These are phyloP conservation scores for Lithophane ornitopus DNA, from an alignment of 2,888 invertebrate genomes.

Conservation along the genomic window DNA sequence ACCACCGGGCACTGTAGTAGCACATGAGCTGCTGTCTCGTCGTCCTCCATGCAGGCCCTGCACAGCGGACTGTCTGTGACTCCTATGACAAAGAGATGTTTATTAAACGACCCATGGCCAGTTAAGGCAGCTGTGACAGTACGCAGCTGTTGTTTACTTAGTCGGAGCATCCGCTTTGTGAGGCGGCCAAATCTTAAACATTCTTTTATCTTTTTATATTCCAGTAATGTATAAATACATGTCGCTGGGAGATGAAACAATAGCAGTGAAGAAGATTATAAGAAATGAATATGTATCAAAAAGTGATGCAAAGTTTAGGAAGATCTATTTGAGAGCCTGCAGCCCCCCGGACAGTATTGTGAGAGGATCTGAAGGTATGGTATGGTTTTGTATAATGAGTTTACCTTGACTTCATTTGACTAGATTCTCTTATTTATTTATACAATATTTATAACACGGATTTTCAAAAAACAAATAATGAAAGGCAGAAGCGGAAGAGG, in stretches of 20 bases:
- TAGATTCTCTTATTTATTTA: not conserved
- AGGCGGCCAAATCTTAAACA: too few species aligned
- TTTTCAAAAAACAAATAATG: too few species aligned
- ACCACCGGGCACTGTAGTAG: too few species aligned
- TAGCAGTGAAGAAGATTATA: conserved; percentile 82
- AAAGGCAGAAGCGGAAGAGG: too few species aligned
- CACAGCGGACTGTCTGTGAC: too few species aligned
- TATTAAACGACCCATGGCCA: too few species aligned
- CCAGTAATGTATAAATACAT: conserved; percentile 95
- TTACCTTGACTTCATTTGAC: not conserved
- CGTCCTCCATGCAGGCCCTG: too few species aligned
- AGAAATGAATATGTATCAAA: conserved; percentile 89
- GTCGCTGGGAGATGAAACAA: conserved; percentile 90
- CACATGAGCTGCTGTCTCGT: too few species aligned
- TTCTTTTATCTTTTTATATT: conserved; percentile 49
- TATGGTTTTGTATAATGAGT: not conserved
- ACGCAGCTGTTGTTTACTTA: too few species aligned
- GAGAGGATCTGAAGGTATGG: conserved; percentile 94
- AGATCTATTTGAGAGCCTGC: conserved; percentile 92
- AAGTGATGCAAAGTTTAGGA: conserved; percentile 91
- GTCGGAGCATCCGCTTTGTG: too few species aligned
- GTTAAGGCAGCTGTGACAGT: too few species aligned
- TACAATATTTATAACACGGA: not conserved
- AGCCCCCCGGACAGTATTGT: conserved; percentile 93
- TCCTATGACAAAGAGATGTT: too few species aligned